Conservation (phyloP, 2,113 vertebrate genomes). For the Rhinolophus ferrumequinum region DNA sequence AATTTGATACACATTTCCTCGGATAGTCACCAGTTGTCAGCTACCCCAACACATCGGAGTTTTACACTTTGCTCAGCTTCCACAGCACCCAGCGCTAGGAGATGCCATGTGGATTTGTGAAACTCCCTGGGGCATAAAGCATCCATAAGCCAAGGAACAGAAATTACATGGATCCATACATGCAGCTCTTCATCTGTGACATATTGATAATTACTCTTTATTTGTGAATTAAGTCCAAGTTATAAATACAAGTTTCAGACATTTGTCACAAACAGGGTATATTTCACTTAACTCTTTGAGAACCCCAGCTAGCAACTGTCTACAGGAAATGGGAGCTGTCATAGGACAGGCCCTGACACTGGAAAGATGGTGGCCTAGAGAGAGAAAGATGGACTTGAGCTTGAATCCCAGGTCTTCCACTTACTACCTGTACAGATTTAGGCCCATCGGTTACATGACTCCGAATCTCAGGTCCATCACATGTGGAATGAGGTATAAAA, state of each 20-base stretch:
- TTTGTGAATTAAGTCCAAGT: slow-evolving; percentile 75
- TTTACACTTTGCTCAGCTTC: not conserved
- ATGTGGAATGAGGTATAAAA: slow-evolving; percentile 45
- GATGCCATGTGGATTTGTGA: slow-evolving; percentile 58
- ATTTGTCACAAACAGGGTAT: slow-evolving; percentile 54
- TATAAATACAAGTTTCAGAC: slow-evolving; percentile 59
- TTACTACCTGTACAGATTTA: not conserved
- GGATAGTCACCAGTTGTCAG: not conserved
- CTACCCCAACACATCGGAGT: not conserved
- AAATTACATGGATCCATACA: slow-evolving; percentile 54
- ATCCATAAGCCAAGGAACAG: slow-evolving; percentile 63
- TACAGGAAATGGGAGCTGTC: not conserved
- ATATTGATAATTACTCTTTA: slow-evolving; percentile 67
- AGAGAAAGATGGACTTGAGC: not conserved
- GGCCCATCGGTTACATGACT: not conserved
- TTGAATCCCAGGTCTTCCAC: not conserved
- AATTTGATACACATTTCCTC: slow-evolving; percentile 40
- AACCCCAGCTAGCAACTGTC: not conserved
- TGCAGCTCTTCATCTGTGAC: slow-evolving; percentile 50
- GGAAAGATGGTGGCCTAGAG: not conserved
- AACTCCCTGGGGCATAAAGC: slow-evolving; percentile 56
- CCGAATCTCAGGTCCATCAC: not conserved
- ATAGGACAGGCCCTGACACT: not conserved
- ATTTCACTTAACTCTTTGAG: slow-evolving; percentile 71
- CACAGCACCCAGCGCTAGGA: slow-evolving; percentile 45